Evolutionary conservation across 2,797 vertebrate genomes (phyloP), one percentile per base, ranked within the genome.

Genomic region (Sparus aurata): DNA sequence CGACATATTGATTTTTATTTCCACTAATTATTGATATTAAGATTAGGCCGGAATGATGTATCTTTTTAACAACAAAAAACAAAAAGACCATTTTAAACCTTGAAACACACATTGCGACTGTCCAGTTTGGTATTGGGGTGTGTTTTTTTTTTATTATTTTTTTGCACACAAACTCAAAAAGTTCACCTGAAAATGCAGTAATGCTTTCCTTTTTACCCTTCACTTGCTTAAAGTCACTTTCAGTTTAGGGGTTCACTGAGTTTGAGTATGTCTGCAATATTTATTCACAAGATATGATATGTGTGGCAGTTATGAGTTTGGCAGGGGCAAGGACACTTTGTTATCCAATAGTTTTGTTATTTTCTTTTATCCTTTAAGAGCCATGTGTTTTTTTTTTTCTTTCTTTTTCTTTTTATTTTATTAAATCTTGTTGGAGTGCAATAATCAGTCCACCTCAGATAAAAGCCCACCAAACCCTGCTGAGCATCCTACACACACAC

Each of bases 371-470:
- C 79, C 73, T 91, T 89, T 72, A 45, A 92, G 93, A 95, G 93
- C 93, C 93, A 95, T 95, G 88, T 84, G 34, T 73, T 80, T 55
- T 73, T 73, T 62, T 61, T 54, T 58, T 72, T 34, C 30, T 34
- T 83, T 38, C 71, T 80, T 49, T 73, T 73, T 57, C 61, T 54
- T 60, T 72, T 57, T 52, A 59, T 16, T 84, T 82, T 66, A 79
- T 60, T 57, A 25, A 63, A 89, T 90, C 87, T 91, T 86, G 91
- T 93, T 93, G 92, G 94, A 95, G 95, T 95, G 95, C 95, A 96
- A 95, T 95, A 95, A 94, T 93, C 88, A 88, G 91, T 95, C 92
- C 94, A 95, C 92, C 85, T 95, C 93, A 91, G 86, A 93, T 12
- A 83, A 93, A 93, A 90, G 80, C 82, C 89, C 88, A 89, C 83